These are phyloP conservation scores for Zaprionus inermis DNA, from an alignment of 1,140 invertebrate genomes.

Conservation along the genomic window DNA sequence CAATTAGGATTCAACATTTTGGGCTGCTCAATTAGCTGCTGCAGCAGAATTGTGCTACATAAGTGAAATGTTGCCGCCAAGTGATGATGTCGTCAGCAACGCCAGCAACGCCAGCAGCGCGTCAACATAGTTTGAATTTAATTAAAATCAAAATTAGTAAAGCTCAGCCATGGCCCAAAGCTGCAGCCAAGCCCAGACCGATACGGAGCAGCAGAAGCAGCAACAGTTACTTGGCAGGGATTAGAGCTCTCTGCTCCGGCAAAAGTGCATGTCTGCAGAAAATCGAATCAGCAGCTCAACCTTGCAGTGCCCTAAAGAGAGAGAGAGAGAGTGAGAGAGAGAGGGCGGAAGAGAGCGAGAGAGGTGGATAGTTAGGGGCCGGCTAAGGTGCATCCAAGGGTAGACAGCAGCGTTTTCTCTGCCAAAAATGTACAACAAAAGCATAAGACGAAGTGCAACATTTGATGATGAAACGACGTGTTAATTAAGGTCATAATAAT, in stretches of 20 bases:
- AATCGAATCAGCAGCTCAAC: constrained; percentile 77
- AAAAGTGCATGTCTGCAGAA: constrained; percentile 82
- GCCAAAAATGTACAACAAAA: constrained; percentile 81
- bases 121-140: constrained; percentile 81
- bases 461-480: constrained; percentile 82
- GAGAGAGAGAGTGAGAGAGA: neutral
- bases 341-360: no score
- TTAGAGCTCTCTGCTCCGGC: constrained; percentile 58
- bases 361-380: neutral
- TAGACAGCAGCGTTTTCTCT: constrained; percentile 54
- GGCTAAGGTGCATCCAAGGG: constrained; percentile 6
- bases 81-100: constrained; percentile 17
- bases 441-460: constrained; percentile 77
- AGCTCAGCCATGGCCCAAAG: constrained; percentile 31
- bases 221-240: constrained; percentile 77
- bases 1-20: constrained; percentile 76
- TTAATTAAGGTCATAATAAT: constrained; percentile 83
- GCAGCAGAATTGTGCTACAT: constrained; percentile 60
- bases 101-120: constrained; percentile 57
- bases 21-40: constrained; percentile 70
- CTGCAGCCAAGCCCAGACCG: neutral
- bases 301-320: constrained; percentile 16
- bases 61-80: constrained; percentile 51
- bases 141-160: constrained; percentile 80
- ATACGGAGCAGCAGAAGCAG: constrained; percentile 54